Evolutionary conservation across 2,113 vertebrate species (phyloP).

Genomic region (Trogon melanurus): DNA sequence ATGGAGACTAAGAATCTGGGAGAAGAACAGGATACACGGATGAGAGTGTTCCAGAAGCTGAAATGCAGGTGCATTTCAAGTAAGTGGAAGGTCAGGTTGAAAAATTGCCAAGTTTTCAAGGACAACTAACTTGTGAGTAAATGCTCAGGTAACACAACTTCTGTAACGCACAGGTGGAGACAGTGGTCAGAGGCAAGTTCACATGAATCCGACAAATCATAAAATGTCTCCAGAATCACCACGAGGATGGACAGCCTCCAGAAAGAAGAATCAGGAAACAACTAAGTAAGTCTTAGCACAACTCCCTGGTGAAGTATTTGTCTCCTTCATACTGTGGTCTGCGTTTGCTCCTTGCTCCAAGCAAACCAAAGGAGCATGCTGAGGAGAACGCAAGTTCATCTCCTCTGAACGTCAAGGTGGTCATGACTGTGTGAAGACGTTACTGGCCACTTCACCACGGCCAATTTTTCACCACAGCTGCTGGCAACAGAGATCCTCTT

Average conservation of each 20-base stretch:
- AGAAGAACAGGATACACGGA: not conserved
- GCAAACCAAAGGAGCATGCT: fast-evolving
- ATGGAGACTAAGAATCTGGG: not conserved
- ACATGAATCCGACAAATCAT: not conserved
- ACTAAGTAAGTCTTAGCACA: not conserved
- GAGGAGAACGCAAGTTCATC: not conserved
- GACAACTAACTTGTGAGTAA: not conserved
- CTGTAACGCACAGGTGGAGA: not conserved
- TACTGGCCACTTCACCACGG: not conserved
- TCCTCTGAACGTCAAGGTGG: not conserved
- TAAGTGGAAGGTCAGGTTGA: not conserved
- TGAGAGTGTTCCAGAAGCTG: not conserved
- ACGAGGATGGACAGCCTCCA: not conserved
- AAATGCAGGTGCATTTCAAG: not conserved
- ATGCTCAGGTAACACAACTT: not conserved
- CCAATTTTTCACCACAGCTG: not conserved
- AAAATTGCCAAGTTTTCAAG: not conserved
- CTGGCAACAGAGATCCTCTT: not conserved
- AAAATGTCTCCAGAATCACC: not conserved
- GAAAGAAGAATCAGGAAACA: not conserved
- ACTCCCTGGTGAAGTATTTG: not conserved
- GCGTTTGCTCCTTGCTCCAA: not conserved
- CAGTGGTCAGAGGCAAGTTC: not conserved
- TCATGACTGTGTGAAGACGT: not conserved
- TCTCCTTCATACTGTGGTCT: not conserved